Percentiles rank a stretch among this genome's conserved stretches.
Evolutionary conservation across 2,888 invertebrate species (phyloP).

Genomic region (Pteria penguin): DNA sequence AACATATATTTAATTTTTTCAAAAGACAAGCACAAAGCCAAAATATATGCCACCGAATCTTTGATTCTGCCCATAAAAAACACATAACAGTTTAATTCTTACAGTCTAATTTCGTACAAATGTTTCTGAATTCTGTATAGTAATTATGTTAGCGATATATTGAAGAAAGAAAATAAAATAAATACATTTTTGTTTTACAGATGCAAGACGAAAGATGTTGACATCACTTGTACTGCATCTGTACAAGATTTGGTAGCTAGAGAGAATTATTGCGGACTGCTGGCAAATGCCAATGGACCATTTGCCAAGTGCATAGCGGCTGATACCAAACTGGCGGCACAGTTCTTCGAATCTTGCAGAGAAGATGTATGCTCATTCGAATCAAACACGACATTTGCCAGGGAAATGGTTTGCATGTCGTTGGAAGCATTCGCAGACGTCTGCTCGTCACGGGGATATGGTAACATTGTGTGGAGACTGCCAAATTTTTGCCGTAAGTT

Average conservation of each 20-base stretch:
- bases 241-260: background rate
- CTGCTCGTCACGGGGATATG: slow-evolving; percentile 25
- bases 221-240: background rate
- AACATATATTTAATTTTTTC: no score
- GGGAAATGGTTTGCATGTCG: slow-evolving; percentile 26
- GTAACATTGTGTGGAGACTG: slow-evolving; percentile 29
- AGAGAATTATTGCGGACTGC: slow-evolving; percentile 29
- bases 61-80: no score
- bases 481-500: slow-evolving; percentile 43
- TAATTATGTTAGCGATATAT: no score
- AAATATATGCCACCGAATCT: no score
- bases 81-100: no score
- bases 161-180: no score
- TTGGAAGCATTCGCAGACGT: slow-evolving; percentile 35
- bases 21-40: no score
- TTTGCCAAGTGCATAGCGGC: slow-evolving; percentile 58
- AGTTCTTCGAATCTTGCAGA: slow-evolving; percentile 35
- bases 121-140: no score
- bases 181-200: slow-evolving; percentile 2
- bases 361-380: slow-evolving; percentile 38
- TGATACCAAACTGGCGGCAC: slow-evolving; percentile 41
- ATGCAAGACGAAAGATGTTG: slow-evolving; percentile 17
- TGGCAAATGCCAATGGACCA: slow-evolving; percentile 48
- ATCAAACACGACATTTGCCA: background rate
- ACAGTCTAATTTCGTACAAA: no score